Base-by-base conservation (phyloP, 2,888 invertebrate species). In the Gryllus longicercus region DNA sequence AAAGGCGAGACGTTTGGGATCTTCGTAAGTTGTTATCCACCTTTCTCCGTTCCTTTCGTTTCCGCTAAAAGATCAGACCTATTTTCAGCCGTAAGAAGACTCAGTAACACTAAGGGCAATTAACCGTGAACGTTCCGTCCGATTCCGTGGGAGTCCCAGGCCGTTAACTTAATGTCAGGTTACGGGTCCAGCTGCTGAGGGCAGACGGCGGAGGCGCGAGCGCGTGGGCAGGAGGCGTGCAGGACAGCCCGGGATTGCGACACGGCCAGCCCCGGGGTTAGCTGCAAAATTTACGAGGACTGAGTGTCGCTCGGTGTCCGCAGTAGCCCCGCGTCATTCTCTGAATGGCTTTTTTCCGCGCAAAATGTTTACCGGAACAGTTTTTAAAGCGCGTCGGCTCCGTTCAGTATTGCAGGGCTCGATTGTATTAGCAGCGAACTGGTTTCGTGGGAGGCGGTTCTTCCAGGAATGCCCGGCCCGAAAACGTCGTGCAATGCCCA, bases 41-140 rank as follows among this genome's bases (percentile, higher is more conserved):
- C 63, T n/a, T n/a, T 63, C 63, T n/a, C n/a, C 63, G n/a, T 14
- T 14, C 4, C 63, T 63, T 63, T 63, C 63, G 14, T 63, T 63
- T 63, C 63, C n/a, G 3, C 16, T 14, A 63, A 63, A 63, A 63
- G 63, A 63, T 14, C 16, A 63, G 63, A 63, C 63, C 63, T 63
- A 14, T 63, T 63, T n/a, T n/a, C 63, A 18, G 63, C n/a, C 14
- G n/a, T 14, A 63, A 63, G 63, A 63, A 14, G 11, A n/a, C n/a
- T 8, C n/a, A 63, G 63, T 18, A 63, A 63, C 63, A 63, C 63
- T 63, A 63, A 63, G n/a, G n/a, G 16, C 63, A 63, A 63, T 63
- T 63, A 63, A 63, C 16, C 63, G 63, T 63, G 63, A 63, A 16
- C 63, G 63, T 63, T n/a, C 63, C 63, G 63, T 63, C 63, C 63